Evolutionary conservation across 2,113 vertebrate species (phyloP).

Genomic region (Eulacestoma nigropectus): DNA sequence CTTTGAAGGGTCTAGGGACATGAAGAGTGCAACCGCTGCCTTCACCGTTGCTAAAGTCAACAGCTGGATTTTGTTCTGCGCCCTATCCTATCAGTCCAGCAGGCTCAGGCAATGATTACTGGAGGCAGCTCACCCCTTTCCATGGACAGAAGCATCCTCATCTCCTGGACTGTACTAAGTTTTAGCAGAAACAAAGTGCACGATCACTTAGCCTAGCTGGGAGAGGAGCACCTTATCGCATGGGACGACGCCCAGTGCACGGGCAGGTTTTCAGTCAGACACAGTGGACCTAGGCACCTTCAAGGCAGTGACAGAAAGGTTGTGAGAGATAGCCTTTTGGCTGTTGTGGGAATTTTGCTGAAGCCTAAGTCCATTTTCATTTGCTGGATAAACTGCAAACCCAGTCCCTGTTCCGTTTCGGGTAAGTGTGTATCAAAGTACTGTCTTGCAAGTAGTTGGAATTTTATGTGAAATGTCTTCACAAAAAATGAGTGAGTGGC

Average conservation of each 20-base stretch:
- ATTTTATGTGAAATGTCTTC: background rate
- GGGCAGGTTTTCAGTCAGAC: background rate
- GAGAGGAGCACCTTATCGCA: background rate
- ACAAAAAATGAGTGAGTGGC: background rate
- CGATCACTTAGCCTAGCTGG: accelerated
- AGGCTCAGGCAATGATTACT: background rate
- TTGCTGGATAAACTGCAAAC: background rate
- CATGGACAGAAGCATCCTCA: background rate
- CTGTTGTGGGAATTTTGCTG: background rate
- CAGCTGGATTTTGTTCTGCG: background rate
- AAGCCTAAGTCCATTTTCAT: background rate
- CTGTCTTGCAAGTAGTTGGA: accelerated
- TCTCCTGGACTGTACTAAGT: background rate
- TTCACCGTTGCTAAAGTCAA: background rate
- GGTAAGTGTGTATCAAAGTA: background rate
- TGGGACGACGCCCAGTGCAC: accelerated
- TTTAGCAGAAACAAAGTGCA: background rate
- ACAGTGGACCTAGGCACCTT: background rate
- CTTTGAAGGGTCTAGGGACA: background rate
- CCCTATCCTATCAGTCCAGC: background rate
- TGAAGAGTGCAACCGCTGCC: background rate
- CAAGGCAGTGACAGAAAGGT: background rate
- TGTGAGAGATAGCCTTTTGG: background rate
- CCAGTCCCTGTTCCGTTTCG: background rate
- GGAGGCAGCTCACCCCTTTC: background rate